Base-by-base conservation (phyloP, 2,797 vertebrate genomes). In the Jordanella pulchra region DNA sequence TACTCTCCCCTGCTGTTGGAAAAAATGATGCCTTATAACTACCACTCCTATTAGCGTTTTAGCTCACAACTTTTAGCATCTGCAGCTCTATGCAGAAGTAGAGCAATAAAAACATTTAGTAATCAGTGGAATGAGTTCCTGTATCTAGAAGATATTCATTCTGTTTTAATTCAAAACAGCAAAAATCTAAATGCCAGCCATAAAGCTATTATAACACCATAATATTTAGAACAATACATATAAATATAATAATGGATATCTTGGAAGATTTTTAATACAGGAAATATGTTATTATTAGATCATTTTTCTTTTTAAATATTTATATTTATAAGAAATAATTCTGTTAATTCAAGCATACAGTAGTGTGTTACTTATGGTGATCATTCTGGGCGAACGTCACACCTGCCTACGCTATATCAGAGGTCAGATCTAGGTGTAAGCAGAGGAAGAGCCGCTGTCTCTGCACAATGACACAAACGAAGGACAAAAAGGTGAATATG, bases 401-500 rank as follows among this genome's bases (percentile, higher is more conserved):
- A 39, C 2, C 12, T 39, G 32, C 23, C 32, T 61, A 23, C 25
- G 39, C 6, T 3, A 80, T 91, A 93, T 92, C 90, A 96, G 95
- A 95, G 95, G 95, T 96, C 95, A 89, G 23, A 82, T 87, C 89
- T 77, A 89, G 88, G 69, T 86, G 84, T 89, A 75, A 81, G 81
- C 79, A 66, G 92, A 92, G 83, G 89, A 93, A 92, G 54, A 53
- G 58, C 68, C 55, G 53, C 56, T 54, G 72, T 64, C 53, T 23
- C 48, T 9, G 74, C 86, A 87, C 87, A 95, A 95, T 84, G 28
- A 74, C 47, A 67, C 72, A 78, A 83, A 84, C 15, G 48, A 86
- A 71, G 81, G 75, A 86, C 67, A 77, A 81, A 94, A 93, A 91
- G 93, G 87, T 86, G 84, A 86, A 91, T 90, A 91, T 94, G 87